Evolutionary conservation across 2,888 invertebrate genomes (phyloP), one percentile per base, ranked within the genome.

Genomic region (Brachyptera putata): DNA sequence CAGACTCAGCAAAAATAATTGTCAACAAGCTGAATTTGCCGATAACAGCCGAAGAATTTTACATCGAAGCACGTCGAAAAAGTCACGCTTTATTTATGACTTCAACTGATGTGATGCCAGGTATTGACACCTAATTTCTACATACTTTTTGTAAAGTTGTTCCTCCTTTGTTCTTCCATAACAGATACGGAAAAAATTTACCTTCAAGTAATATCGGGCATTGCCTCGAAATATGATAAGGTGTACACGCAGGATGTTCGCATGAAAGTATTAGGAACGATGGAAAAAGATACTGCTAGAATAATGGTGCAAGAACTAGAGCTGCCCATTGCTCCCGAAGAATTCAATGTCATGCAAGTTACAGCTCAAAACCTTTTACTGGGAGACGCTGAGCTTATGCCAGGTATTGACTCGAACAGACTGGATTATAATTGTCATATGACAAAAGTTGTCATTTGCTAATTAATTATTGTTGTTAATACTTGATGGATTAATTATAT

Each of bases 181-280:
- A 48, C 79, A 91, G 93, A 94, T 75, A 89, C 92, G 1, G 93
- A 94, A 75, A 78, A 77, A 60, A 79, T 90, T 41, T 94, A 94
- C 74, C 86, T 87, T 68, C 80, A 81, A 69, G 86, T 87, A 70
- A 85, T 87, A 68, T 80, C 81, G 63, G 79, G 82, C 68, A 80
- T 91, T 66, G 85, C 86, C 66, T 81, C 81, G 36, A 79, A 81
- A 65, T 91, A 85, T 74, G 89, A 87, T 3, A 88, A 88, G 69
- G 72, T 77, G 37, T 95, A 91, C 75, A 89, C 91, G 0, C 83
- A 84, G 70, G 89, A 91, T 64, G 76, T 92, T 63, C 88, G 91
- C 74, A 81, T 85, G 74, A 85, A 84, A 73, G 78, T 90, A 13
- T 80, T 91, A 68, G 92, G 92, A 5, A 85, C 86, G 26, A 84